phyloP scores from a whole-genome alignment of 1,140 invertebrate genomes.

The Drosophila busckii region DNA sequence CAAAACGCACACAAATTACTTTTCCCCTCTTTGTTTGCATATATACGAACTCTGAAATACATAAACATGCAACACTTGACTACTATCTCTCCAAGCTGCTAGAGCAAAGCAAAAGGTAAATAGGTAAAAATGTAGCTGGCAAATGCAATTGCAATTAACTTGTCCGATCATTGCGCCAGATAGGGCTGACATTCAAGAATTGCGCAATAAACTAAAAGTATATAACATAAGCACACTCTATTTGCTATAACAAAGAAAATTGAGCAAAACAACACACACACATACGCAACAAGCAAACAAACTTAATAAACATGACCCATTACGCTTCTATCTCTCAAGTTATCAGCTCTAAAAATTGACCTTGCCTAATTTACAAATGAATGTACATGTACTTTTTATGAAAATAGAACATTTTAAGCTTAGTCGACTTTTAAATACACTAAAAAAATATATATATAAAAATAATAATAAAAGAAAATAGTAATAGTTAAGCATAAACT shows the following conservation, averaged over 20 bases:
- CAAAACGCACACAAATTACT: too few species aligned
- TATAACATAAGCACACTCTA: too few species aligned
- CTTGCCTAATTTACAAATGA: slow-evolving; percentile 16
- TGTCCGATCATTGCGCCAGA: slow-evolving; percentile 51
- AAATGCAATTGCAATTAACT: slow-evolving; percentile 55
- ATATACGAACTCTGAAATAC: too few species aligned
- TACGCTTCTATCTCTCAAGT: too few species aligned
- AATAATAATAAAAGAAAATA: too few species aligned
- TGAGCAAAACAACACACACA: neutral
- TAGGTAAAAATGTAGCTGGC: slow-evolving; percentile 1
- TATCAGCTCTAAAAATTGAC: slow-evolving; percentile 25
- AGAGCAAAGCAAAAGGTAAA: neutral
- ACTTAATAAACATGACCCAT: slow-evolving; percentile 8
- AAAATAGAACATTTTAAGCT: neutral
- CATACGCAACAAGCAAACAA: neutral
- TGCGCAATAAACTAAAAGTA: slow-evolving; percentile 18
- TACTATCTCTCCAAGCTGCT: neutral
- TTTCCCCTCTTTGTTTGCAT: too few species aligned
- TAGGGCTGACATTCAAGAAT: slow-evolving; percentile 35
- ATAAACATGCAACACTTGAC: too few species aligned
- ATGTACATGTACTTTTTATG: neutral
- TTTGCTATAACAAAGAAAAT: neutral
- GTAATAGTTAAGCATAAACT: too few species aligned
- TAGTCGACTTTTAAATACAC: neutral
- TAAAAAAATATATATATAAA: neutral